Percentiles rank a stretch among this genome's conserved stretches.
phyloP scores from a whole-genome alignment of 2,888 invertebrate species.

The Ptilodon capucinus region DNA sequence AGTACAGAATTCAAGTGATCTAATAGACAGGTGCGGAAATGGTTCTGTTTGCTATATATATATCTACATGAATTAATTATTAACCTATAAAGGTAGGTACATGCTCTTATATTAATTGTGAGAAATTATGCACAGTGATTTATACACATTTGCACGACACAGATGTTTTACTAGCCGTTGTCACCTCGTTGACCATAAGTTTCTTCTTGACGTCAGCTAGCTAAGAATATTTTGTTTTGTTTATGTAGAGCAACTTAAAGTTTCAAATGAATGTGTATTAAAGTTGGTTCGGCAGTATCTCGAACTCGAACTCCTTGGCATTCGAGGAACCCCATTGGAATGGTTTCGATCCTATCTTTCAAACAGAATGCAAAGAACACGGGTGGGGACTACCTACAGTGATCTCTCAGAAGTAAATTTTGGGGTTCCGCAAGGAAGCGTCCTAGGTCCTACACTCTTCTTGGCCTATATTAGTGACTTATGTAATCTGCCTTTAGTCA shows the following conservation, averaged over 20 bases:
- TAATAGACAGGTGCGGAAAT: slow-evolving; percentile 10
- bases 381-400: too few relatives aligned
- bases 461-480: too few relatives aligned
- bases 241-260: too few relatives aligned
- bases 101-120: neutral
- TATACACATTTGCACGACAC: slow-evolving; percentile 1
- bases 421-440: too few relatives aligned
- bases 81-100: slow-evolving; percentile 2
- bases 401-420: too few relatives aligned
- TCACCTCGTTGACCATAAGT: slow-evolving; percentile 13
- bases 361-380: too few relatives aligned
- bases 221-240: too few relatives aligned
- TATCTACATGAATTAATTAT: slow-evolving; percentile 25
- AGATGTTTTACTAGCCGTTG: neutral
- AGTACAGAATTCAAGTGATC: neutral
- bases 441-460: too few relatives aligned
- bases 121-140: slow-evolving; percentile 17
- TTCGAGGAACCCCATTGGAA: too few relatives aligned
- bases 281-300: neutral
- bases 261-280: neutral
- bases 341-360: too few relatives aligned
- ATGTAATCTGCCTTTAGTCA: too few relatives aligned
- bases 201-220: slow-evolving; percentile 6
- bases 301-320: too few relatives aligned
- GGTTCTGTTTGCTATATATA: slow-evolving; percentile 22